phyloP scores from a whole-genome alignment of 2,113 vertebrate species.

The Chascanopsetta lugubris region DNA sequence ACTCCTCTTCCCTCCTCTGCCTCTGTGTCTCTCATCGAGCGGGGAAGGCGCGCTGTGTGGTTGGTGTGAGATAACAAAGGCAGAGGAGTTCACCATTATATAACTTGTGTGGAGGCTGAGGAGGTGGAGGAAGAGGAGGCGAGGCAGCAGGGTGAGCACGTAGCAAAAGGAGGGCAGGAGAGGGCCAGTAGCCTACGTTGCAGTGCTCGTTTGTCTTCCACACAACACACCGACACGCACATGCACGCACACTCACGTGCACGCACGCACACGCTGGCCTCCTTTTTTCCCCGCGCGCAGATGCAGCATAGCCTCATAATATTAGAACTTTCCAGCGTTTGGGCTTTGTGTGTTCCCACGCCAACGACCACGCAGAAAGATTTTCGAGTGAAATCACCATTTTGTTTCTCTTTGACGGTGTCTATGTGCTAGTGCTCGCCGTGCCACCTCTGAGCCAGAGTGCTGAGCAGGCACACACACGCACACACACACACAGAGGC shows the following conservation, averaged over 20 bases:
- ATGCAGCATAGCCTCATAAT: conserved; percentile 43
- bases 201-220: conserved; percentile 65
- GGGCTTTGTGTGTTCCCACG: conserved; percentile 66
- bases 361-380: conserved; percentile 56
- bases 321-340: conserved; percentile 66
- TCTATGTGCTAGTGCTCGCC: conserved; percentile 28
- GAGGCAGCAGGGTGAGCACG: conserved; percentile 71
- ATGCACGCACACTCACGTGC: conserved; percentile 30
- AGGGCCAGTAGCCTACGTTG: conserved; percentile 67
- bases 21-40: conserved; percentile 62
- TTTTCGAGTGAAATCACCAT: conserved; percentile 54
- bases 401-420: conserved; percentile 29
- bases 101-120: conserved; percentile 80
- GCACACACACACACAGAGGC: conserved; percentile 22
- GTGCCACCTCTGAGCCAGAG: conserved; percentile 48
- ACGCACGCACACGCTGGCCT: conserved; percentile 38
- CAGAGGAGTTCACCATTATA: conserved; percentile 77
- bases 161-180: conserved; percentile 74
- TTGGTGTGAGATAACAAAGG: conserved; percentile 76
- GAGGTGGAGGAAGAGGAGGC: conserved; percentile 75
- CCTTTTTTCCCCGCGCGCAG: conserved; percentile 57
- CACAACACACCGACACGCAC: conserved; percentile 31
- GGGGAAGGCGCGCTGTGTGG: conserved; percentile 70
- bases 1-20: conserved; percentile 65
- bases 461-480: conserved; percentile 53